Conservation (phyloP, 30 jellyfish, hydroid and myxozoan species). For the Catostylus mosaicus region DNA sequence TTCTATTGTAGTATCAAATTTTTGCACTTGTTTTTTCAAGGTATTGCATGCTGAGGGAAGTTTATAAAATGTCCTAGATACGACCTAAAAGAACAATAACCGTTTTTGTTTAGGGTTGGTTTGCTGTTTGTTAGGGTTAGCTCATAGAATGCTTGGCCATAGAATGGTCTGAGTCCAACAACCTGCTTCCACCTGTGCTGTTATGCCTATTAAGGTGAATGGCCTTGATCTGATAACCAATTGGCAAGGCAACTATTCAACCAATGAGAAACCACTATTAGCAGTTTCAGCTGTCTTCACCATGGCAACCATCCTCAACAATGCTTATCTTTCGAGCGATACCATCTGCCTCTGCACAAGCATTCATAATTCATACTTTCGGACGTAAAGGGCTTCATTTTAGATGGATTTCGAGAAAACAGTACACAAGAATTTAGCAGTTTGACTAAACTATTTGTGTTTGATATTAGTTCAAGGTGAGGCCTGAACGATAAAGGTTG, state of each 20-base stretch:
- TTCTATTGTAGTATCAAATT: no score
- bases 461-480: conserved; percentile 13
- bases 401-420: conserved; percentile 17
- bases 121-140: conserved; percentile 13
- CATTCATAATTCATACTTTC: conserved; percentile 31
- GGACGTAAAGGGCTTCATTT: conserved; percentile 47
- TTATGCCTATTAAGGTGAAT: conserved; percentile 62
- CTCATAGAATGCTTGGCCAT: conserved; percentile 29
- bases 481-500: background rate
- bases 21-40: no score
- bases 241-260: conserved; percentile 61
- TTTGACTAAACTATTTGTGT: conserved; percentile 27
- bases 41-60: no score
- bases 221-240: conserved; percentile 55
- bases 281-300: conserved; percentile 61
- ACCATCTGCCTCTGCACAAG: conserved; percentile 61
- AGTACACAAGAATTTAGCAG: conserved; percentile 47
- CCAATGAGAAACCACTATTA: conserved; percentile 32
- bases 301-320: conserved; percentile 77
- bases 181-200: conserved; percentile 94
- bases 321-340: conserved; percentile 22
- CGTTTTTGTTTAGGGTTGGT: background rate
- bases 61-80: no score
- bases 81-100: background rate
- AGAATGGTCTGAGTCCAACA: conserved; percentile 59